Base-by-base conservation (phyloP, 1,140 invertebrate species). In the Anastatus disparis region DNA sequence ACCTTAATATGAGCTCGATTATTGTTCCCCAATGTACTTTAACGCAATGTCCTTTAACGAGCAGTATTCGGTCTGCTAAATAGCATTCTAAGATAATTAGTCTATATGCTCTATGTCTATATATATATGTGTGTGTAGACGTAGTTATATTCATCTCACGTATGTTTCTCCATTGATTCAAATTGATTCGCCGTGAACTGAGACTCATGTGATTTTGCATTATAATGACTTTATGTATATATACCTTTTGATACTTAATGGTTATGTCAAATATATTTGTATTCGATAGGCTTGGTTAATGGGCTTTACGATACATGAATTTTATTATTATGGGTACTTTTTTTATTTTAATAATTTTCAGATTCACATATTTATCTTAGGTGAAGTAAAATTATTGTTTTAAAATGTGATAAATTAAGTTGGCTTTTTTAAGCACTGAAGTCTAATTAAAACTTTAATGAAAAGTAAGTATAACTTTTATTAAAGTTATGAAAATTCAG, bases 1-100 rank as follows among this genome's bases (percentile, higher is more conserved):
- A 58, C 52, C 52, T 58, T 67, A 58, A 58, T 58, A 22, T 12
- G 53, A 40, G 66, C 56, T 48, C 66, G 50, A 68, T 68, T 68
- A 68, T 68, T 24, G 44, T 20, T 38, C 31, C 29, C 46, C 13
- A 17, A 20, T 40, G 55, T 42, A 22, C n/a, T n/a, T n/a, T 44
- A 59, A 20, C 17, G 31, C 13, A 10, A 29, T 13, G 13, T 2
- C n/a, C n/a, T 26, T 0, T 40, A 61, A 52, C 66, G 66, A 61
- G 40, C 44, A 48, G 40, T 3, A n/a, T 44, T n/a, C n/a, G 66
- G 20, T 27, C 42, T 52, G 29, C 44, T 15, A 26, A 62, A 42
- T 42, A 17, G 20, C 12, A n/a, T n/a, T 40, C 52, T 58, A 46
- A 35, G 64, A 58, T 59, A 68, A 68, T 68, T 68, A 61, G 61